Percentiles rank a stretch among this genome's conserved stretches.
These are phyloP conservation scores for Pipistrellus pipistrellus DNA, from an alignment of 2,797 vertebrate genomes.

Conservation along the genomic window DNA sequence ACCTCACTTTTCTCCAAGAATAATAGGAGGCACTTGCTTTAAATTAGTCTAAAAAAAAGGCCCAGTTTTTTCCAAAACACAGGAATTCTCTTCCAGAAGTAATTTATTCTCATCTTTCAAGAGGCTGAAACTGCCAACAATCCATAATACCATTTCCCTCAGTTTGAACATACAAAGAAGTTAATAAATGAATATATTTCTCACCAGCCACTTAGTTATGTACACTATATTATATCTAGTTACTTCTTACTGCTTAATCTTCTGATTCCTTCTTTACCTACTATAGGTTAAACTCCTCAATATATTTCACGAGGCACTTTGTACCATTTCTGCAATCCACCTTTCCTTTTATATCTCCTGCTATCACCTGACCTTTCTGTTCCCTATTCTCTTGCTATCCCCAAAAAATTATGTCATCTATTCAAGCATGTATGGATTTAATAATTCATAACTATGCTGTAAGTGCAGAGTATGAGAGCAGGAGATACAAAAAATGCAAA, in stretches of 20 bases:
- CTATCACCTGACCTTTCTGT: not conserved
- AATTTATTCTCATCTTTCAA: conserved; percentile 45
- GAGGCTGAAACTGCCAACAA: conserved; percentile 15
- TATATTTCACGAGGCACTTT: not conserved
- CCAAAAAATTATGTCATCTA: not conserved
- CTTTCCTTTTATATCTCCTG: not conserved
- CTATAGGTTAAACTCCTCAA: not conserved
- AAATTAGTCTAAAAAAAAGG: conserved; percentile 51
- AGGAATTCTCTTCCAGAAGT: conserved; percentile 29
- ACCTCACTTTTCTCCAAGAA: conserved; percentile 59
- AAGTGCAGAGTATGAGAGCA: not conserved
- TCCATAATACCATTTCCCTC: conserved; percentile 50
- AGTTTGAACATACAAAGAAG: conserved; percentile 15
- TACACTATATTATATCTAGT: not conserved
- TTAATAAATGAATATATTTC: conserved; percentile 66
- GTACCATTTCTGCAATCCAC: not conserved
- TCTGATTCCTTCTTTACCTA: not conserved
- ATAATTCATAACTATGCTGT: not conserved
- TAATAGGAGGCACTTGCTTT: conserved; percentile 36
- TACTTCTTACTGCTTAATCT: not conserved
- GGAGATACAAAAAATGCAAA: not conserved
- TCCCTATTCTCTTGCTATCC: not conserved
- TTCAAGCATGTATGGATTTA: not conserved
- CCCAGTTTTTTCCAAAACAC: not conserved
- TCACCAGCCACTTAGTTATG: not conserved